Conservation (phyloP, 2,888 invertebrate species). For the Brenthis daphne region DNA sequence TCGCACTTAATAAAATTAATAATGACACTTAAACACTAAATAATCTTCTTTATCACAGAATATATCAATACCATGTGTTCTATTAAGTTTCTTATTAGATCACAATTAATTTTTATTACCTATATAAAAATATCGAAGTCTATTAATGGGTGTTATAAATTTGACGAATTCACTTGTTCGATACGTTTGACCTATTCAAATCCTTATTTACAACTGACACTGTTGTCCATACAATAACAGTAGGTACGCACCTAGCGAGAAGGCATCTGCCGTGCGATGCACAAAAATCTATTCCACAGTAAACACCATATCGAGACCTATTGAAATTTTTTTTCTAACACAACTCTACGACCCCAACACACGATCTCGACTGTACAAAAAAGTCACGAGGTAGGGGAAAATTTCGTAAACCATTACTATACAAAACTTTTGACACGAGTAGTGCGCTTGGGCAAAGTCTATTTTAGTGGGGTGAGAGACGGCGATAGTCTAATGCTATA, state of each 20-base stretch:
- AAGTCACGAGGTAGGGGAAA: conserved; percentile 79
- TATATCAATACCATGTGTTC: conserved; percentile 57
- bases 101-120: conserved; percentile 49
- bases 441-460: conserved; percentile 82
- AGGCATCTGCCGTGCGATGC: conserved; percentile 67
- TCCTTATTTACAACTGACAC: conserved; percentile 82
- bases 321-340: conserved; percentile 67
- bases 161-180: conserved; percentile 67
- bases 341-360: conserved; percentile 76
- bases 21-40: conserved; percentile 68
- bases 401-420: conserved; percentile 81
- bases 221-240: conserved; percentile 76
- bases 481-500: conserved; percentile 58
- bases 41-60: conserved; percentile 64
- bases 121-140: conserved; percentile 39
- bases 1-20: conserved; percentile 59
- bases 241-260: conserved; percentile 64
- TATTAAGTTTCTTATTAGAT: conserved; percentile 68
- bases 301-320: conserved; percentile 67
- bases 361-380: conserved; percentile 76
- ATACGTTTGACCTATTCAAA: conserved; percentile 81
- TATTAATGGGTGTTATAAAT: conserved; percentile 54
- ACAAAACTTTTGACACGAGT: conserved; percentile 82
- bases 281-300: conserved; percentile 63
- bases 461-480: conserved; percentile 78